A percentile compares a stretch with the other conserved stretches of the same genome.
Conservation (phyloP, 35 echinoderm and acorn worm genomes). For the Acanthaster planci region DNA sequence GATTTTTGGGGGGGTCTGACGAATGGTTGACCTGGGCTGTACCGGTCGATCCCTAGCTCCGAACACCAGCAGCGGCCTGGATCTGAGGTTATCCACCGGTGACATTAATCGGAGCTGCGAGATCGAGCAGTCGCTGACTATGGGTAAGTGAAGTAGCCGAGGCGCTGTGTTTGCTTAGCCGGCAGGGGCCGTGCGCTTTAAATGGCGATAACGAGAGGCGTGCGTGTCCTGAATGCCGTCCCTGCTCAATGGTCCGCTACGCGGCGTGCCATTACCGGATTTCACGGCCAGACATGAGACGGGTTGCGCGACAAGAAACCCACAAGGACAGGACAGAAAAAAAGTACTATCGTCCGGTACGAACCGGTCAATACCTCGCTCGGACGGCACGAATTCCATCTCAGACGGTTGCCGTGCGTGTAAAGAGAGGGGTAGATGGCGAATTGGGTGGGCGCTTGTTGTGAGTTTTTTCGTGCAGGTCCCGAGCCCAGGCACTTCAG, state of each 20-base stretch:
- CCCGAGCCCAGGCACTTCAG: slow-evolving; percentile 7
- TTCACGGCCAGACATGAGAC: background rate
- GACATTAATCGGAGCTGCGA: slow-evolving; percentile 23
- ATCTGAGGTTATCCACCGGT: slow-evolving; percentile 29
- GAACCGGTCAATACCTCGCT: slow-evolving; percentile 4
- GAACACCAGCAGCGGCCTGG: slow-evolving; percentile 8
- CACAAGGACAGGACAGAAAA: background rate
- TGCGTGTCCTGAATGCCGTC: slow-evolving; percentile 11
- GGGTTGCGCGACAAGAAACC: background rate
- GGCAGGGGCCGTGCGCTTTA: slow-evolving; percentile 16
- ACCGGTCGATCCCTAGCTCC: slow-evolving; percentile 11
- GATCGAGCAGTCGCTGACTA: slow-evolving; percentile 18
- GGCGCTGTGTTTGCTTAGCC: slow-evolving; percentile 10
- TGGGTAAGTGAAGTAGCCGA: slow-evolving; percentile 28
- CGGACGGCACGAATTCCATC: slow-evolving; percentile 21
- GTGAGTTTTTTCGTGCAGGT: background rate
- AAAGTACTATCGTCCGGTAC: background rate
- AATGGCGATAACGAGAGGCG: slow-evolving; percentile 14
- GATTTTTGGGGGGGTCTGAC: background rate
- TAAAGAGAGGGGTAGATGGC: slow-evolving; percentile 8
- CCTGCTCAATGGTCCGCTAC: slow-evolving; percentile 24
- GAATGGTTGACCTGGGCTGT: slow-evolving; percentile 22
- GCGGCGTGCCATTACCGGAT: slow-evolving; percentile 24
- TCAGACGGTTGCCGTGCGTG: background rate
- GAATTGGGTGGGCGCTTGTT: background rate